Evolutionary conservation across 2,888 invertebrate genomes (phyloP).

Genomic region (Biston stratarius): DNA sequence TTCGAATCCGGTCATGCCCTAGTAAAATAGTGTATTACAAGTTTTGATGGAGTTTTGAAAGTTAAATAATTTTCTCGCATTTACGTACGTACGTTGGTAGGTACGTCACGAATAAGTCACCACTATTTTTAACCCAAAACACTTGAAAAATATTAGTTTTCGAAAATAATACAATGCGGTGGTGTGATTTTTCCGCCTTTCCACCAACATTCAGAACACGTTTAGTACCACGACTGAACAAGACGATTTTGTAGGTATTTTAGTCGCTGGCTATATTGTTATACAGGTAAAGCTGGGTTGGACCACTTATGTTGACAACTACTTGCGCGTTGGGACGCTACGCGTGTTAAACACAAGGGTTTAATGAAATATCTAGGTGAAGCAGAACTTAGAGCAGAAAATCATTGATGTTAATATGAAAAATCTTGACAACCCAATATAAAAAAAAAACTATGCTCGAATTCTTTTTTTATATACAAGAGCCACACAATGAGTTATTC

Average conservation of each 20-base stretch:
- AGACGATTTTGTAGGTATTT: neutral
- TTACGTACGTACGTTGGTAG: too few species aligned
- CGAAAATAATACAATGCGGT: too few species aligned
- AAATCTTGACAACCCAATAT: neutral
- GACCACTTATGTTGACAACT: slow-evolving; percentile 35
- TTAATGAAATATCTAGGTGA: slow-evolving; percentile 23
- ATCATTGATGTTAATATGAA: neutral
- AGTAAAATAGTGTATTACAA: too few species aligned
- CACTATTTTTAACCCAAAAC: too few species aligned
- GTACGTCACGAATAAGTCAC: too few species aligned
- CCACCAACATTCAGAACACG: too few species aligned
- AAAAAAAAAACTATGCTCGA: neutral
- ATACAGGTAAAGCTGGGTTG: slow-evolving; percentile 17
- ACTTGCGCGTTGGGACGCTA: slow-evolving; percentile 26
- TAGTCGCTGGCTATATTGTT: slow-evolving; percentile 1
- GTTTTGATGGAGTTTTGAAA: too few species aligned
- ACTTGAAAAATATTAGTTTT: too few species aligned
- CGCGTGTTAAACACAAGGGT: slow-evolving; percentile 16
- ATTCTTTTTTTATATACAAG: neutral
- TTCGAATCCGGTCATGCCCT: too few species aligned
- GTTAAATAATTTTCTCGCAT: too few species aligned
- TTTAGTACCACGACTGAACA: neutral
- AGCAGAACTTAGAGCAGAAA: neutral
- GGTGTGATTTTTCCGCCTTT: too few species aligned
- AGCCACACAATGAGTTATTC: too few species aligned